These are phyloP conservation scores for Anarsia innoxiella DNA, from an alignment of 2,888 invertebrate species.

Conservation along the genomic window DNA sequence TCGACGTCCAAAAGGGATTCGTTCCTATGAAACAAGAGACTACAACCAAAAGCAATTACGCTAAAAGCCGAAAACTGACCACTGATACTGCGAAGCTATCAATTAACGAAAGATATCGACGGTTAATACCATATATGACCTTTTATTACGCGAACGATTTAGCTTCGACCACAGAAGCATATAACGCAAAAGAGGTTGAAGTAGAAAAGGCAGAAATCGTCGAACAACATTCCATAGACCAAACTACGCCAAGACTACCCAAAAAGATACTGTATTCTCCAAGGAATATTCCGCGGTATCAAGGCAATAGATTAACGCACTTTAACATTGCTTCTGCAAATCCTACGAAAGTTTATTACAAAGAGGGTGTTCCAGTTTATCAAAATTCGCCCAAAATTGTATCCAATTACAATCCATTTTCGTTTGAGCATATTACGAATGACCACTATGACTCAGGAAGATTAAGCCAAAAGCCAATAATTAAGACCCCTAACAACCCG, in stretches of 20 bases:
- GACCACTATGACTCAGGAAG: conserved; percentile 39
- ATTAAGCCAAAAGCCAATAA: conserved; percentile 35
- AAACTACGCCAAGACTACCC: conserved; percentile 37
- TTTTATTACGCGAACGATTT: conserved; percentile 82
- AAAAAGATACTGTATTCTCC: conserved; percentile 46
- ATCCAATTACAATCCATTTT: conserved; percentile 39
- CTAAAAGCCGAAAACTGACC: conserved; percentile 30
- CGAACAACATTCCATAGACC: conserved; percentile 37
- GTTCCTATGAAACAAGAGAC: conserved; percentile 36
- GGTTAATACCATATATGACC: conserved; percentile 88
- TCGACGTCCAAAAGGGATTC: conserved; percentile 46
- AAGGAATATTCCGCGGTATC: conserved; percentile 61
- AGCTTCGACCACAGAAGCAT: conserved; percentile 47
- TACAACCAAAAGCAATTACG: conserved; percentile 27
- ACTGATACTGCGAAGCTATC: conserved; percentile 54
- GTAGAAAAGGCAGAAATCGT: conserved; percentile 61
- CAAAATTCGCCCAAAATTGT: conserved; percentile 36
- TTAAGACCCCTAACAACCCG: conserved; percentile 35
- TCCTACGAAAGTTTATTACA: conserved; percentile 58
- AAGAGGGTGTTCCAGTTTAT: conserved; percentile 42
- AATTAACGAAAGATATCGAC: conserved; percentile 80
- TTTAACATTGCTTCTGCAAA: conserved; percentile 65
- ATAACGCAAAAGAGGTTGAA: conserved; percentile 42
- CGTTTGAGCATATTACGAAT: conserved; percentile 31
- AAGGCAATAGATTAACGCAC: conserved; percentile 63